These are phyloP conservation scores for Mycogona germanica DNA, from an alignment of 2,888 invertebrate genomes.

Conservation along the genomic window DNA sequence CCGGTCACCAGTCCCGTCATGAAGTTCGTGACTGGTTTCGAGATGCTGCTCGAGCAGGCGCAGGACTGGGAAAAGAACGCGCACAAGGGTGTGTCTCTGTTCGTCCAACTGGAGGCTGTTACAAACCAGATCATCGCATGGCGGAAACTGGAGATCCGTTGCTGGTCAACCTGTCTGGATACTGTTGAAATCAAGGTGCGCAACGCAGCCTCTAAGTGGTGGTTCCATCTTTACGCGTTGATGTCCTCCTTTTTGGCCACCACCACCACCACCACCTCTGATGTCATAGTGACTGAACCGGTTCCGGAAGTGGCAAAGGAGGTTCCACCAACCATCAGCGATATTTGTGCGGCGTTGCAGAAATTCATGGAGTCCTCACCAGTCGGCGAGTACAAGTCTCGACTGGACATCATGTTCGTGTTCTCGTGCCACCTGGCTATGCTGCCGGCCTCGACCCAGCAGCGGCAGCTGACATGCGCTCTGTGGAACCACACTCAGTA, in stretches of 20 bases:
- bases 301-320: slow-evolving; percentile 17
- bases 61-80: slow-evolving; percentile 89
- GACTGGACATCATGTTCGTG: slow-evolving; percentile 61
- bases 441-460: not conserved
- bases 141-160: slow-evolving; percentile 74
- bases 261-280: not conserved
- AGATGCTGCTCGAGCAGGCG: slow-evolving; percentile 63
- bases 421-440: slow-evolving; percentile 62
- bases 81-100: slow-evolving; percentile 69
- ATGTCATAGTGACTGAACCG: not conserved
- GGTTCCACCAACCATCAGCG: slow-evolving; percentile 28
- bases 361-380: slow-evolving; percentile 72
- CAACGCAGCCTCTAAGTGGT: slow-evolving; percentile 62
- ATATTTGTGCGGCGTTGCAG: slow-evolving; percentile 49
- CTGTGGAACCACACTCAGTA: slow-evolving; percentile 73
- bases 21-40: slow-evolving; percentile 79
- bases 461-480: slow-evolving; percentile 4
- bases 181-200: slow-evolving; percentile 40
- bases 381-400: slow-evolving; percentile 66
- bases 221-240: slow-evolving; percentile 65
- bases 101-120: slow-evolving; percentile 54
- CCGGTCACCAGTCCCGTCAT: slow-evolving; percentile 70
- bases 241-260: not conserved
- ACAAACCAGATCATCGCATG: slow-evolving; percentile 75
- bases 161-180: slow-evolving; percentile 75